Conservation (phyloP, 2,888 invertebrate genomes). For the Dryomyza anilis region DNA sequence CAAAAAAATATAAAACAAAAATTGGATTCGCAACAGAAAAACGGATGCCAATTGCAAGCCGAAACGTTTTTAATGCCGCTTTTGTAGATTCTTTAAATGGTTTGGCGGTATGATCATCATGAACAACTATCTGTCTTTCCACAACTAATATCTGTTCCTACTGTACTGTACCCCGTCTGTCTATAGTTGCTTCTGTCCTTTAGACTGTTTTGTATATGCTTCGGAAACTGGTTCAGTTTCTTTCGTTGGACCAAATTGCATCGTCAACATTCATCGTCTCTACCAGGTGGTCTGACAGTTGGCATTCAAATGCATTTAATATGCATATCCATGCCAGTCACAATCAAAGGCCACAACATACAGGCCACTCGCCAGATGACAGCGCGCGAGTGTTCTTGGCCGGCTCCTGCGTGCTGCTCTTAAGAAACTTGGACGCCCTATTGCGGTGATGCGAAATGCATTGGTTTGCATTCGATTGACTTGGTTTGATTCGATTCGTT, state of each 20-base stretch:
- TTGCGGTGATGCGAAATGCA: no score
- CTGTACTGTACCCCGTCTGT: no score
- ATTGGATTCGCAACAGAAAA: slow-evolving; percentile 9
- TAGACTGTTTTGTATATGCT: no score
- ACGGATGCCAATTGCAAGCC: slow-evolving; percentile 21
- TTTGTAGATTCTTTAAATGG: slow-evolving; percentile 9
- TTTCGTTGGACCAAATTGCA: slow-evolving; percentile 16
- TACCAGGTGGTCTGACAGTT: slow-evolving; percentile 37
- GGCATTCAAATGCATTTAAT: slow-evolving; percentile 36
- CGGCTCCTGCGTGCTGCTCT: no score
- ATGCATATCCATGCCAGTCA: slow-evolving; percentile 15
- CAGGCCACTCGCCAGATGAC: neutral
- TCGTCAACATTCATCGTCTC: slow-evolving; percentile 27
- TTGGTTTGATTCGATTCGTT: no score
- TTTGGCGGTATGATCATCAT: neutral
- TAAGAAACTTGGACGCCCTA: no score
- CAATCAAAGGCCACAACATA: neutral
- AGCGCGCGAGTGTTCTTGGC: no score
- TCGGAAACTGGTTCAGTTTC: neutral
- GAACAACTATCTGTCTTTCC: neutral
- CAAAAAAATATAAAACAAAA: no score
- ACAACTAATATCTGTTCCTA: no score
- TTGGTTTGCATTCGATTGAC: no score
- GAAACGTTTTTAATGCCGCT: neutral
- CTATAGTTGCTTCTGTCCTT: no score